A percentile compares a stretch with the other conserved stretches of the same genome.
Conservation (phyloP, 2,888 invertebrate species). For the Lamproptera curius region DNA sequence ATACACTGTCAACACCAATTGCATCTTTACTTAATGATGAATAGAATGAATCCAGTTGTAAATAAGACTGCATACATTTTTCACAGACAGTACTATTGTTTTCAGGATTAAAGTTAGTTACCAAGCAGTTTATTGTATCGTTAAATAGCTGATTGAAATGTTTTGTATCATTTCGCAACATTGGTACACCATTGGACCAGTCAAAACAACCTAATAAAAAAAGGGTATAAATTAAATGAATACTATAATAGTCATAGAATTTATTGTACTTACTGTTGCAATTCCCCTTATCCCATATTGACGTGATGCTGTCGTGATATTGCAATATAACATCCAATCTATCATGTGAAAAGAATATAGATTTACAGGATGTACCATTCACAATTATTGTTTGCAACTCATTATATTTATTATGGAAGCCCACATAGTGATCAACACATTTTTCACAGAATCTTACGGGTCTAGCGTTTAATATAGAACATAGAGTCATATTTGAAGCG, state of each 20-base stretch:
- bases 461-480: slow-evolving; percentile 78
- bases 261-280: slow-evolving; percentile 74
- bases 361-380: slow-evolving; percentile 78
- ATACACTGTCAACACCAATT: slow-evolving; percentile 78
- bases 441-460: slow-evolving; percentile 80
- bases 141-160: slow-evolving; percentile 66
- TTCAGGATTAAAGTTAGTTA: slow-evolving; percentile 37
- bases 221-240: slow-evolving; percentile 4
- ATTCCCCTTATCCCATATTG: slow-evolving; percentile 80
- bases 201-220: slow-evolving; percentile 75
- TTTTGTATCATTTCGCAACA: slow-evolving; percentile 67
- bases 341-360: slow-evolving; percentile 79
- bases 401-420: slow-evolving; percentile 68
- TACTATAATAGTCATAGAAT: slow-evolving; percentile 10
- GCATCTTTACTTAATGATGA: slow-evolving; percentile 73
- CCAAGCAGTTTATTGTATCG: slow-evolving; percentile 64
- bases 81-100: slow-evolving; percentile 61
- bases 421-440: slow-evolving; percentile 75
- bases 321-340: slow-evolving; percentile 79
- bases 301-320: slow-evolving; percentile 72
- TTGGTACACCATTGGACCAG: slow-evolving; percentile 56
- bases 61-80: slow-evolving; percentile 74
- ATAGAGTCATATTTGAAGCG: slow-evolving; percentile 78
- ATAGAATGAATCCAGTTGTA: slow-evolving; percentile 76
- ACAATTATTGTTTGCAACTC: slow-evolving; percentile 60